phyloP scores from a whole-genome alignment of 1,140 invertebrate genomes.

The Pseudomyrmex pallidus region DNA sequence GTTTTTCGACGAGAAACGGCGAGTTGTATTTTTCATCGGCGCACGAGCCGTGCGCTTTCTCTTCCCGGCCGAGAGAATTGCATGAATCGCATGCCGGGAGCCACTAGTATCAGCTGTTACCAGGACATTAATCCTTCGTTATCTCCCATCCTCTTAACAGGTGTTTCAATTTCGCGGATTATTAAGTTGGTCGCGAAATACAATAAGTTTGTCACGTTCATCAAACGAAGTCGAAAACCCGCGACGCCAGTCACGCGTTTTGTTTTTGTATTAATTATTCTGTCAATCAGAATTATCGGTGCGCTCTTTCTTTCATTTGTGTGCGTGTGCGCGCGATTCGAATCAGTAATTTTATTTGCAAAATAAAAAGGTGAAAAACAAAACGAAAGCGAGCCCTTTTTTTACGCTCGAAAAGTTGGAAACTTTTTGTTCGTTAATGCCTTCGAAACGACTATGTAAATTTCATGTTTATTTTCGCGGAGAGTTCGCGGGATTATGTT shows the following conservation, averaged over 20 bases:
- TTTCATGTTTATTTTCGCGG: not conserved
- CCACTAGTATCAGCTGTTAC: slow-evolving; percentile 61
- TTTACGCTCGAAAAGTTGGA: not conserved
- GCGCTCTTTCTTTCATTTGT: too few relatives aligned
- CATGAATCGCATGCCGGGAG: slow-evolving; percentile 41
- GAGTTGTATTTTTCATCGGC: slow-evolving; percentile 30
- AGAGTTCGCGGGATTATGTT: not conserved
- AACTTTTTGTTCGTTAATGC: not conserved
- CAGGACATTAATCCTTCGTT: not conserved
- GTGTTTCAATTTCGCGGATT: slow-evolving; percentile 7
- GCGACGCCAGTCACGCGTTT: not conserved
- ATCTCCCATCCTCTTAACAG: not conserved
- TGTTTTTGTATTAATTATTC: not conserved
- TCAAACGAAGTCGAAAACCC: slow-evolving; percentile 1
- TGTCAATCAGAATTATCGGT: too few relatives aligned
- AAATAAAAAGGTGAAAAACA: not conserved
- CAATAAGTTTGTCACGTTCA: not conserved
- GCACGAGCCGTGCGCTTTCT: slow-evolving; percentile 57
- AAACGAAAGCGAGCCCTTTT: too few relatives aligned
- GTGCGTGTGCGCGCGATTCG: too few relatives aligned
- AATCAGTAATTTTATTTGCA: not conserved
- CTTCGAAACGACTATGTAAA: not conserved
- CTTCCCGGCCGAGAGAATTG: slow-evolving; percentile 45
- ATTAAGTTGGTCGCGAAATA: not conserved
- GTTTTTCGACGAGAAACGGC: slow-evolving; percentile 41